phyloP scores from a whole-genome alignment of 2,797 vertebrate species.

The Esox masquinongy region DNA sequence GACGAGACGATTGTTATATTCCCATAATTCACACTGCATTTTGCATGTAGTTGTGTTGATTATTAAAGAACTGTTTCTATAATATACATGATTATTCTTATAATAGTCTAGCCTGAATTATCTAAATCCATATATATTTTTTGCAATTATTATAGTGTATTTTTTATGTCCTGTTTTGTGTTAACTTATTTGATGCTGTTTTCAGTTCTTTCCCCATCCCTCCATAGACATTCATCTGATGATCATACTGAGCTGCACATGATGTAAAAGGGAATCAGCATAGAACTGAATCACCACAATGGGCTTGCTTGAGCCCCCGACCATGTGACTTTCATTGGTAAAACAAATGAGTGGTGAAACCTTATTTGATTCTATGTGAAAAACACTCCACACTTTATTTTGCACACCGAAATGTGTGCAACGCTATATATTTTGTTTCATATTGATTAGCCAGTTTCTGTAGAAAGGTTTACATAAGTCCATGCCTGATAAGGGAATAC shows the following conservation, averaged over 20 bases:
- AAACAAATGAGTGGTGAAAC: neutral
- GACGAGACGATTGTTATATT: conserved; percentile 22
- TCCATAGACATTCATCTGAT: neutral
- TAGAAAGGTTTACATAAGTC: neutral
- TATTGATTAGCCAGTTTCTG: neutral
- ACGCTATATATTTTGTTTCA: neutral
- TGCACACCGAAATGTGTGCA: neutral
- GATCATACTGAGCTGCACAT: neutral
- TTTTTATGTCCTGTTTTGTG: neutral
- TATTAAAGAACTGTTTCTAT: conserved; percentile 45
- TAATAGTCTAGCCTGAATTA: neutral
- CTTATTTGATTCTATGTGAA: neutral
- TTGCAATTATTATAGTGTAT: neutral
- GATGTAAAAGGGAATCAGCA: neutral
- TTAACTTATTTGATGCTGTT: neutral
- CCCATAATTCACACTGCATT: conserved; percentile 39
- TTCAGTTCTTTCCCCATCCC: neutral
- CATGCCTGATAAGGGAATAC: neutral
- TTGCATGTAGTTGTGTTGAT: conserved; percentile 45
- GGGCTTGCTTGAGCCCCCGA: neutral
- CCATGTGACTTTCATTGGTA: neutral
- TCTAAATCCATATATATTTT: neutral
- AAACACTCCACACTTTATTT: neutral
- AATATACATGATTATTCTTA: neutral
- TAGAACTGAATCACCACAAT: neutral